Base-by-base conservation (phyloP, 2,113 vertebrate species). In the Galeopterus variegatus region DNA sequence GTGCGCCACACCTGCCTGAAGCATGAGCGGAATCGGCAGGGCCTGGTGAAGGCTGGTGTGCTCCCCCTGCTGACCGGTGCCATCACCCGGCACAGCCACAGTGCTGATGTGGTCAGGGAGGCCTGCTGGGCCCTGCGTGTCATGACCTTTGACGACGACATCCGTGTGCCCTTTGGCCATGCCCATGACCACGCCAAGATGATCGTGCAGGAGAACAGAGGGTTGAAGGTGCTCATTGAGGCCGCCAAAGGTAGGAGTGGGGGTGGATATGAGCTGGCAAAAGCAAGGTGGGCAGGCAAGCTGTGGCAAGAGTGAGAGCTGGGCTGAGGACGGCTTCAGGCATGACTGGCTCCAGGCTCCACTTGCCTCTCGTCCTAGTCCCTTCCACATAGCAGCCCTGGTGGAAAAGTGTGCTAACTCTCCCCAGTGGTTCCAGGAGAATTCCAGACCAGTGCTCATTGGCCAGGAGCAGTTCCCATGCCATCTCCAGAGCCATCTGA, bases 81-180 rank as follows among this genome's bases (percentile, higher is more conserved):
- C 33, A 97, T 99, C 0, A 10, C 70, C 4, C 98, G 13, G 65
- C 99, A 99, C 4, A 73, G 97, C 0, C 14, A 7, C 86, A 96
- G 97, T 0, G 98, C 99, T 0, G 98, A 99, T 0, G 95, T 99
- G 1, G 99, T 99, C 14, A 98, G 98, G 33, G 98, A 99, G 24
- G 99, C 99, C 0, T 98, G 99, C n/a, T 93, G 96, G 0, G 98
- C 99, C 0, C 99, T 99, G 23, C 97, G 99, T n/a, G 17, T 99
- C 95, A 99, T 99, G 99, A 99, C 99, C 0, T 99, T 99, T 3
- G 99, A 99, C 0, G 99, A 99, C 1, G 99, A 99, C 88, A 98
- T 99, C 96, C 98, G 99, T 0, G 99, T 99, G 90, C 98, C 99
- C 28, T 99, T 99, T 8, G 99, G 99, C 1, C 99, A 99, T 0